Evolutionary conservation across 2,888 invertebrate species (phyloP), one percentile per base, ranked within the genome.

Genomic region (Antheraea yamamai): DNA sequence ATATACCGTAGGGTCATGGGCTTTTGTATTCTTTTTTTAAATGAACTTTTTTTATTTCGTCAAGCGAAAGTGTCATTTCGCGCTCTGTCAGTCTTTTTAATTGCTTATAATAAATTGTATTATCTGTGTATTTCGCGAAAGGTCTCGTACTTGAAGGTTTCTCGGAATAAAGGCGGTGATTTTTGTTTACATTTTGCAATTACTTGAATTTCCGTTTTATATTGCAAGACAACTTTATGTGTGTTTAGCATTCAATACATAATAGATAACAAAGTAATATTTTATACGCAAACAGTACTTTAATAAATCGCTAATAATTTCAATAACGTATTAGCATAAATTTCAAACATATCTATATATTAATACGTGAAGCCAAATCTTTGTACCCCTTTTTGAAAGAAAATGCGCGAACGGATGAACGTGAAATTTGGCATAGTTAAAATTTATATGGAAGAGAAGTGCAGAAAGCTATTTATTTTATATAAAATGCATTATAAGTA

Each of bases 1-100:
- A 93, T 91, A 93, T 91, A 90, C 86, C 83, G 83, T 85, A 84
- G 86, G 88, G 88, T 87, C 86, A 86, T 79, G 81, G 77, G 79
- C 84, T 85, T 88, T 89, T 85, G 84, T 85, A 84, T 87, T 86
- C 86, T 81, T 86, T 84, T 84, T 84, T 73, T 70, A 73, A 75
- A 73, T 73, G 16, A 75, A 70, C 55, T 73, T 73, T 76, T 77
- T 75, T 73, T 72, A 74, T 74, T 72, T 75, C 75, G 68, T 68
- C 52, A 74, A 75, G 77, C 76, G 78, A 82, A 82, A 82, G 83
- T 80, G 80, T 79, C 77, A 75, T 78, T 78, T 79, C 75, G 74
- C 77, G 75, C 77, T 76, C 77, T 78, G 79, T 76, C 76, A 61
- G 47, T 71, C 74, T 61, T 51, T 75, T 75, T 75, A 75, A 75